These are phyloP conservation scores for Protosalanx chinensis DNA, from an alignment of 2,797 vertebrate genomes.

Conservation along the genomic window DNA sequence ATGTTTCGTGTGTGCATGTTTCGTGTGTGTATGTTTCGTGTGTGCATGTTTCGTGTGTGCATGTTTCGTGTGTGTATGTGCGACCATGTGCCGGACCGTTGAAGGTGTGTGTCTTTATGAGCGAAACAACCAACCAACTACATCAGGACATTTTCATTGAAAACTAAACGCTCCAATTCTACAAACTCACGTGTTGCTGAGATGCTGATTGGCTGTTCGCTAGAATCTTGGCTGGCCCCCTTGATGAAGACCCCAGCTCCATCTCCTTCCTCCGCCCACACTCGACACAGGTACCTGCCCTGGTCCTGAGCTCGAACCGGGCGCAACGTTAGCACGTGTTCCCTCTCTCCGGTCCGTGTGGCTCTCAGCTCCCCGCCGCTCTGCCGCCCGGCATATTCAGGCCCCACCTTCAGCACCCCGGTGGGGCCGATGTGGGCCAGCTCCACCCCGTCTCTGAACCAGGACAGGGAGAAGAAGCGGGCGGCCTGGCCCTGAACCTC, in stretches of 20 bases:
- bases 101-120: background rate
- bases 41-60: background rate
- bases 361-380: slow-evolving; percentile 68
- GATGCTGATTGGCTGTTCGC: slow-evolving; percentile 46
- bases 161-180: background rate
- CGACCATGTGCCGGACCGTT: background rate
- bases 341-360: slow-evolving; percentile 53
- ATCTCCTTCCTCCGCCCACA: slow-evolving; percentile 61
- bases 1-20: background rate
- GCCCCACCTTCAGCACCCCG: slow-evolving; percentile 66
- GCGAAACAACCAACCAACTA: background rate
- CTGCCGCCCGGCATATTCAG: slow-evolving; percentile 52
- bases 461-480: slow-evolving; percentile 69
- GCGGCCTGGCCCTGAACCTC: slow-evolving; percentile 40
- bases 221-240: slow-evolving; percentile 59
- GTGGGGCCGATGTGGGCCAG: slow-evolving; percentile 68
- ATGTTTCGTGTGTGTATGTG: background rate
- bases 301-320: slow-evolving; percentile 67
- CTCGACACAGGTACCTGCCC: slow-evolving; percentile 76
- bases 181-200: slow-evolving; percentile 59
- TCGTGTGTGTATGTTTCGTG: background rate
- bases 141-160: background rate
- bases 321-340: slow-evolving; percentile 71
- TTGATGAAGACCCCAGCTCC: slow-evolving; percentile 44
- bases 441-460: slow-evolving; percentile 61